These are phyloP conservation scores for Chloropsis cyanopogon DNA, from an alignment of 2,113 vertebrate genomes.

Conservation along the genomic window DNA sequence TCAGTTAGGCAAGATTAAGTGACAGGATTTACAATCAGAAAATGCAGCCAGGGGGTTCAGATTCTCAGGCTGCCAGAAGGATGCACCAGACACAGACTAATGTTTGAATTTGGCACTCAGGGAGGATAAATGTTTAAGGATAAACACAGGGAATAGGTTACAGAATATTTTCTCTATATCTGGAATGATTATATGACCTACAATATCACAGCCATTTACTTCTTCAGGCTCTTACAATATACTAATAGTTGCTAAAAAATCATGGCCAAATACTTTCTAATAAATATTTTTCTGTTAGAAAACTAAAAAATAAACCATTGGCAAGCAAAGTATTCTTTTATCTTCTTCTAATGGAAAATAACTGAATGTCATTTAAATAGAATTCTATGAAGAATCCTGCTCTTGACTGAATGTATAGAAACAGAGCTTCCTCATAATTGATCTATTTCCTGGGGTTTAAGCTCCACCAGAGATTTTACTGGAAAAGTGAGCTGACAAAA, in stretches of 20 bases:
- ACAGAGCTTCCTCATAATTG: background rate
- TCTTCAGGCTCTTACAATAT: background rate
- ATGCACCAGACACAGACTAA: background rate
- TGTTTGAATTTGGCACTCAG: background rate
- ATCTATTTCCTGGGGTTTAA: background rate
- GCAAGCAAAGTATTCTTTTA: background rate
- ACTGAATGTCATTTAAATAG: background rate
- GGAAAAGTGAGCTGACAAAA: background rate
- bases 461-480: background rate
- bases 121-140: background rate
- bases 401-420: background rate
- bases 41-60: background rate
- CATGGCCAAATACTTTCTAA: background rate
- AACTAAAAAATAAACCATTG: background rate
- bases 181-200: background rate
- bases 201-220: background rate
- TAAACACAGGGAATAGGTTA: background rate
- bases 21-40: background rate
- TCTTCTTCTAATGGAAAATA: background rate
- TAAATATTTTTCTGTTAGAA: background rate
- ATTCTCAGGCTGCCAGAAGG: background rate
- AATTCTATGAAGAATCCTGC: background rate
- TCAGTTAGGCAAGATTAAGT: background rate
- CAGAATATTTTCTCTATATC: background rate
- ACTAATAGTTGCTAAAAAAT: background rate